Base-by-base conservation (phyloP, 2,888 invertebrate genomes). In the Allophyes oxyacanthae region DNA sequence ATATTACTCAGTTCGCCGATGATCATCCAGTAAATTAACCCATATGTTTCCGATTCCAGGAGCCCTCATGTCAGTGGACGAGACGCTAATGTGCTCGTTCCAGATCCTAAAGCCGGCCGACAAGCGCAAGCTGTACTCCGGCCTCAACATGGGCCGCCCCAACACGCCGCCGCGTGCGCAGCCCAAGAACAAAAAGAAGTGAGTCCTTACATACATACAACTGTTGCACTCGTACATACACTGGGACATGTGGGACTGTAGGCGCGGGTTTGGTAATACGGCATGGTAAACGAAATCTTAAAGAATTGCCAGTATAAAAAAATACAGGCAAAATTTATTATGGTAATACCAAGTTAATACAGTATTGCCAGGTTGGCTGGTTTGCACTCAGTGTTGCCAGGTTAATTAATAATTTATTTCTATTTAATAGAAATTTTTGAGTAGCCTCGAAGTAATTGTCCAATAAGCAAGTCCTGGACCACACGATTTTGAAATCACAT, bases 21-120 rank as follows among this genome's bases (percentile, higher is more conserved):
- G 20, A 20, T 13, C 13, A 3, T 13, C 2, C 34, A 14, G 4
- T 8, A 36, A 33, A 44, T n/a, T 20, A 3, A 44, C n/a, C 6
- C n/a, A 0, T 0, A 0, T 37, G 38, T 26, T 51, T 50, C 11
- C 7, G 43, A 54, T 77, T 81, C 8, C 90, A 95, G 95, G 97
- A 82, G 98, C 98, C 73, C 97, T 99, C 97, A 99, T 99, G 99
- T 98, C 98, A 30, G 99, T 99, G 67, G 99, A 99, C 94, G 99
- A 99, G 93, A 99, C 99, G 72, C 95, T 99, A 77, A 99, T 99
- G 99, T 99, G 99, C 95, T 99, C 99, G 93, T 99, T 99, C 96
- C 96, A 98, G 94, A 98, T 98, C 87, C 94, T 98, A 87, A 98
- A 98, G 95, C 99, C 99, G 86, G 99, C 99, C 63, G 99, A 99